A percentile compares a stretch with the other conserved stretches of the same genome.
phyloP scores from a whole-genome alignment of 2,113 vertebrate genomes.

The Gobiocypris rarus region DNA sequence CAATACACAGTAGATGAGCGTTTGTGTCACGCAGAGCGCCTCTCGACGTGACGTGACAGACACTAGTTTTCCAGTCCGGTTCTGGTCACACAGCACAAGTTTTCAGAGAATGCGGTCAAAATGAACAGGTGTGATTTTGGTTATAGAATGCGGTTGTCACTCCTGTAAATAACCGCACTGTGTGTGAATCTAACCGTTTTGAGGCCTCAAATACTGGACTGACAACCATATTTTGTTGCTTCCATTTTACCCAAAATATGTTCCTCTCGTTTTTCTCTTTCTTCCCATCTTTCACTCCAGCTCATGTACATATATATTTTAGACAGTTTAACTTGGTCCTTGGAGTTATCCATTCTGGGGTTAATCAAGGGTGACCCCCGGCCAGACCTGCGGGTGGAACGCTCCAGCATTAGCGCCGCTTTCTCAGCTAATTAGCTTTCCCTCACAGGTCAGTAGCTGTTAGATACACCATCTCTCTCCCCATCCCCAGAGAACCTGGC shows the following conservation, averaged over 20 bases:
- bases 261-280: neutral
- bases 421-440: slow-evolving; percentile 60
- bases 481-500: slow-evolving; percentile 8
- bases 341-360: slow-evolving; percentile 51
- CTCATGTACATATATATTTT: slow-evolving; percentile 43
- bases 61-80: too few relatives aligned
- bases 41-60: too few relatives aligned
- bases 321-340: slow-evolving; percentile 47
- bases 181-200: too few relatives aligned
- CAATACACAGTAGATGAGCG: too few relatives aligned
- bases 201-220: too few relatives aligned
- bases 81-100: too few relatives aligned
- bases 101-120: too few relatives aligned
- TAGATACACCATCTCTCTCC: slow-evolving; percentile 45
- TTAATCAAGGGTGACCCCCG: slow-evolving; percentile 55
- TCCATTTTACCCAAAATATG: neutral
- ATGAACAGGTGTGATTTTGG: too few relatives aligned
- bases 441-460: slow-evolving; percentile 51
- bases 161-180: too few relatives aligned
- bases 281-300: neutral
- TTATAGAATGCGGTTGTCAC: too few relatives aligned
- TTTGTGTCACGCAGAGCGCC: too few relatives aligned
- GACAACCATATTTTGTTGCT: too few relatives aligned
- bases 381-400: slow-evolving; percentile 42
- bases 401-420: slow-evolving; percentile 21